Percentiles rank a stretch among this genome's conserved stretches.
Conservation (phyloP, 2,113 vertebrate genomes). For the Corythaeola cristata region DNA sequence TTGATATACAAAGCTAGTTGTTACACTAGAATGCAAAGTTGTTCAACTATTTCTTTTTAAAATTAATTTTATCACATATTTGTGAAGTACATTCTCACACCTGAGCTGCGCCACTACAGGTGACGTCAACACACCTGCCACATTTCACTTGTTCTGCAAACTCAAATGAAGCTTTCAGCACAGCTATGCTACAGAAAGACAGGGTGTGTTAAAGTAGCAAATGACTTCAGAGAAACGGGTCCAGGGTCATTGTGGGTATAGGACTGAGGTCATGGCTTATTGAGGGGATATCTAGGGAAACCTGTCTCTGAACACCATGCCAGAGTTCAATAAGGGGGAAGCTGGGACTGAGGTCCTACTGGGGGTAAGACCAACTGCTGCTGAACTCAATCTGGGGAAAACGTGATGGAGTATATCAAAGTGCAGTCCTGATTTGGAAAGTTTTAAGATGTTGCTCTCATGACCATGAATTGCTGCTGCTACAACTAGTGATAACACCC, state of each 20-base stretch:
- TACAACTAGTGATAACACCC: not conserved
- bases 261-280: not conserved
- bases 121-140: not conserved
- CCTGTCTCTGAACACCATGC: not conserved
- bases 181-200: not conserved
- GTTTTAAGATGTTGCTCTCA: not conserved
- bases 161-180: not conserved
- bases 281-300: not conserved
- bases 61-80: not conserved
- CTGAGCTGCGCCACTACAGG: not conserved
- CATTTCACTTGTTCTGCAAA: not conserved
- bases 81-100: not conserved
- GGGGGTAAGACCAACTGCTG: not conserved
- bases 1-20: not conserved
- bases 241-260: not conserved
- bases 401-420: rapidly evolving
- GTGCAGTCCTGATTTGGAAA: not conserved
- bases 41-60: not conserved
- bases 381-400: not conserved
- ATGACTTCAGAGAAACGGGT: not conserved
- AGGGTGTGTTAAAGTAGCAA: not conserved
- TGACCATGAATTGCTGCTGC: not conserved
- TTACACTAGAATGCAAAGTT: not conserved
- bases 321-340: not conserved
- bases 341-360: not conserved